Conservation (phyloP, 2,888 invertebrate species). For the Ceratothoa steindachneri region DNA sequence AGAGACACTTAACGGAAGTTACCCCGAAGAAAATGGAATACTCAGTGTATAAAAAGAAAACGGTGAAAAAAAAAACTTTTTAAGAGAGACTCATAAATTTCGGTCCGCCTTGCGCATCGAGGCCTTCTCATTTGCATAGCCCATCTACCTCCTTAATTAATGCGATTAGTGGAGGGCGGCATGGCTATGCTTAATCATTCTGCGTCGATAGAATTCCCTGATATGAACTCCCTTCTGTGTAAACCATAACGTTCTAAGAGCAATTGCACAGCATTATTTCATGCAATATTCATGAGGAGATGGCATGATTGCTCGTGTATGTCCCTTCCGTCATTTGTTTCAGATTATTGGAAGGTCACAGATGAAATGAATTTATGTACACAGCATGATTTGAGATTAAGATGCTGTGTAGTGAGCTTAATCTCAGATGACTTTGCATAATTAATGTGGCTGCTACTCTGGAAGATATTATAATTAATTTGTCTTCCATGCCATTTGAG, state of each 20-base stretch:
- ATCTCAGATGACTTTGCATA: background rate
- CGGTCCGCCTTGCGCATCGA: background rate
- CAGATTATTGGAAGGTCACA: conserved; percentile 11
- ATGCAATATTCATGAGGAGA: conserved; percentile 13
- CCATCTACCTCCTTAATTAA: conserved; percentile 45
- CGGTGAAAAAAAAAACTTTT: background rate
- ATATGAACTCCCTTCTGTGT: conserved; percentile 12
- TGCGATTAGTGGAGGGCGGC: conserved; percentile 38
- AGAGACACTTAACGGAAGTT: conserved; percentile 8
- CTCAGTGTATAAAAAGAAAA: conserved; percentile 1
- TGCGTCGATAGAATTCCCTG: conserved; percentile 8
- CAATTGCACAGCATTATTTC: conserved; percentile 13
- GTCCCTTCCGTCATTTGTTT: conserved; percentile 12
- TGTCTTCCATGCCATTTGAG: background rate
- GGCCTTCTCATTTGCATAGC: conserved; percentile 31
- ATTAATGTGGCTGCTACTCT: background rate
- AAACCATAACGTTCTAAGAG: conserved; percentile 12
- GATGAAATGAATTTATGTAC: conserved; percentile 13
- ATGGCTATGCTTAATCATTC: conserved; percentile 32
- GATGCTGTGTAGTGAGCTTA: conserved; percentile 7
- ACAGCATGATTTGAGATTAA: conserved; percentile 11
- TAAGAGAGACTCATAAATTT: conserved; percentile 13
- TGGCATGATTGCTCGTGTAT: conserved; percentile 12
- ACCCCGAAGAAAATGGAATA: conserved; percentile 10
- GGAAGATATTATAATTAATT: conserved; percentile 1